Conservation (phyloP, 2,797 vertebrate species). For the Argyrosomus regius region DNA sequence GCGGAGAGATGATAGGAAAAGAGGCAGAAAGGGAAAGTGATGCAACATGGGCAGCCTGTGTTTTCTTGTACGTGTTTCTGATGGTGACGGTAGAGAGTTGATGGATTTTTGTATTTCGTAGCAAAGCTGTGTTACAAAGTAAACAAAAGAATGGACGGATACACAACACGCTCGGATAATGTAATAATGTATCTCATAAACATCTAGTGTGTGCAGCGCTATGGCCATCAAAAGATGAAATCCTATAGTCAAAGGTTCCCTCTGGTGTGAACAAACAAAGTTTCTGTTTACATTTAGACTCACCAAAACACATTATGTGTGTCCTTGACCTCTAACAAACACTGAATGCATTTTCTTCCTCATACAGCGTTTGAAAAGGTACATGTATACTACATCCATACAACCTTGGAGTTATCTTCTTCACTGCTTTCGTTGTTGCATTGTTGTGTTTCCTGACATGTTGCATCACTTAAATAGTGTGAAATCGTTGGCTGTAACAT, state of each 20-base stretch:
- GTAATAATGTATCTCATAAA: background rate
- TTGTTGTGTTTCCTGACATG: background rate
- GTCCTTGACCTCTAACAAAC: background rate
- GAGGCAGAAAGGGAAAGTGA: background rate
- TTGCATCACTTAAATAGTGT: background rate
- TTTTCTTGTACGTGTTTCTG: background rate
- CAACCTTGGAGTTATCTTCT: background rate
- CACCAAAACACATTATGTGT: background rate
- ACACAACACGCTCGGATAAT: background rate
- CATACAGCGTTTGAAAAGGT: background rate
- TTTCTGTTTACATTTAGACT: background rate
- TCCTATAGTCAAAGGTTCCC: too few species aligned
- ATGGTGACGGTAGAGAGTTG: background rate
- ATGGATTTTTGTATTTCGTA: too few species aligned
- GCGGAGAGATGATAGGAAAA: background rate
- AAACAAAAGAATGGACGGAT: background rate
- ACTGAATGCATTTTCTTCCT: background rate
- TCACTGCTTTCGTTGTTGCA: background rate
- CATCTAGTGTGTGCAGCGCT: background rate
- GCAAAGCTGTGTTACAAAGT: background rate
- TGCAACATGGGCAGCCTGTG: background rate
- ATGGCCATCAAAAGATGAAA: too few species aligned
- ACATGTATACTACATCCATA: background rate
- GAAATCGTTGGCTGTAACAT: background rate
- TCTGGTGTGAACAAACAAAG: background rate